Percentiles rank a stretch among this genome's conserved stretches.
phyloP scores from a whole-genome alignment of 2,888 invertebrate species.

The Phyto melanocephala region DNA sequence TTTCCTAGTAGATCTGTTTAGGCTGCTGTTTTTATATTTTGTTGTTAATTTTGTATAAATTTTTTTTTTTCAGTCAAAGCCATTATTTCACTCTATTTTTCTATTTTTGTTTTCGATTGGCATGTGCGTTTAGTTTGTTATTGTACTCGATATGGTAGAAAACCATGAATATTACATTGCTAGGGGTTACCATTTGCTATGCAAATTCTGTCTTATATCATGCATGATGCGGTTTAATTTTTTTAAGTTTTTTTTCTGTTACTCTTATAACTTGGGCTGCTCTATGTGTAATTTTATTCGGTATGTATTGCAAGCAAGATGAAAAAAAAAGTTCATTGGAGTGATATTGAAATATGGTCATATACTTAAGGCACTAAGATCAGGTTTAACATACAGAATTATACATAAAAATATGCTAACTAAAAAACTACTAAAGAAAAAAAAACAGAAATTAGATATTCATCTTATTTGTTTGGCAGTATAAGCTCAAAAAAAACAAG shows the following conservation, averaged over 20 bases:
- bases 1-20: slow-evolving; percentile 31
- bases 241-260: neutral
- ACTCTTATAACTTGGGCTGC: neutral
- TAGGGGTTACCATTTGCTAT: slow-evolving; percentile 55
- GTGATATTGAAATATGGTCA: slow-evolving; percentile 57
- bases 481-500: neutral
- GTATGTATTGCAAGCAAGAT: neutral
- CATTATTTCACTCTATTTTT: neutral
- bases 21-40: slow-evolving; percentile 14
- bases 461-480: slow-evolving; percentile 11
- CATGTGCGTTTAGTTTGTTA: slow-evolving; percentile 43
- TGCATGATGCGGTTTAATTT: slow-evolving; percentile 24
- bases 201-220: slow-evolving; percentile 38
- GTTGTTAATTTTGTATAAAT: neutral
- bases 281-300: neutral
- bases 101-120: neutral
- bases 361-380: slow-evolving; percentile 44
- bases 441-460: slow-evolving; percentile 35
- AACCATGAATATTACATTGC: slow-evolving; percentile 47
- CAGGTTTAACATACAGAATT: slow-evolving; percentile 34
- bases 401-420: slow-evolving; percentile 7
- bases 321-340: slow-evolving; percentile 50
- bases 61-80: neutral
- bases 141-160: slow-evolving; percentile 24
- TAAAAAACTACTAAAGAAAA: neutral